Percentiles rank a stretch among this genome's conserved stretches.
Evolutionary conservation across 2,888 invertebrate species (phyloP).

Genomic region (Anodontia alba): DNA sequence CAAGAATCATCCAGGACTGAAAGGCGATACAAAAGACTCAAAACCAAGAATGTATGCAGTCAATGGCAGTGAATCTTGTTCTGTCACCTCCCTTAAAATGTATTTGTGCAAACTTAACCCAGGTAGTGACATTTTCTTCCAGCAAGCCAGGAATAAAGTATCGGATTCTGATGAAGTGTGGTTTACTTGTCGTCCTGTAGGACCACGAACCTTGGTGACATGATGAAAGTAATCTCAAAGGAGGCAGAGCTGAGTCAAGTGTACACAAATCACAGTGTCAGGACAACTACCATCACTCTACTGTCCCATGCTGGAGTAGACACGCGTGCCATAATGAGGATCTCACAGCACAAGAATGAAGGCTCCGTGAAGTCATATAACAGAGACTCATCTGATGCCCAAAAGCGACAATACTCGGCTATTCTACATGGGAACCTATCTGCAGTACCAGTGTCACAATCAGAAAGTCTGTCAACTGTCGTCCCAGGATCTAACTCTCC

Average conservation of each 20-base stretch:
- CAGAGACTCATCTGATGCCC: constrained; percentile 26
- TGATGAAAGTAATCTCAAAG: constrained; percentile 30
- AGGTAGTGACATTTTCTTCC: constrained; percentile 15
- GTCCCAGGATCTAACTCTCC: not conserved
- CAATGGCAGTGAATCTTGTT: constrained; percentile 12
- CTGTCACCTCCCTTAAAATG: constrained; percentile 5
- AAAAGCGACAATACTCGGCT: constrained; percentile 29
- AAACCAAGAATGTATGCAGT: constrained; percentile 37
- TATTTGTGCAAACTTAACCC: constrained; percentile 33
- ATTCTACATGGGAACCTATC: constrained; percentile 37
- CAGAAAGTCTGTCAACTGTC: not conserved
- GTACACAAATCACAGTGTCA: constrained; percentile 39
- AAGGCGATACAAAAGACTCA: not conserved
- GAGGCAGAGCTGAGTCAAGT: not conserved
- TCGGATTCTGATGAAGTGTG: not conserved
- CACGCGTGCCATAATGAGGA: constrained; percentile 30
- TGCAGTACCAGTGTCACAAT: not conserved
- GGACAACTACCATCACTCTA: constrained; percentile 34
- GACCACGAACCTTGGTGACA: constrained; percentile 23
- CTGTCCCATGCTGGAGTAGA: constrained; percentile 28
- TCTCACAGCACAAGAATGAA: constrained; percentile 31
- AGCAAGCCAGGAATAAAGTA: constrained; percentile 10
- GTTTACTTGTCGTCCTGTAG: constrained; percentile 25
- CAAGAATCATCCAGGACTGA: constrained; percentile 32
- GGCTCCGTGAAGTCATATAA: constrained; percentile 1